A percentile compares a stretch with the other conserved stretches of the same genome.
Evolutionary conservation across 92 coral and sea anemone genomes (phyloP).

Genomic region (Palythoa grandis): DNA sequence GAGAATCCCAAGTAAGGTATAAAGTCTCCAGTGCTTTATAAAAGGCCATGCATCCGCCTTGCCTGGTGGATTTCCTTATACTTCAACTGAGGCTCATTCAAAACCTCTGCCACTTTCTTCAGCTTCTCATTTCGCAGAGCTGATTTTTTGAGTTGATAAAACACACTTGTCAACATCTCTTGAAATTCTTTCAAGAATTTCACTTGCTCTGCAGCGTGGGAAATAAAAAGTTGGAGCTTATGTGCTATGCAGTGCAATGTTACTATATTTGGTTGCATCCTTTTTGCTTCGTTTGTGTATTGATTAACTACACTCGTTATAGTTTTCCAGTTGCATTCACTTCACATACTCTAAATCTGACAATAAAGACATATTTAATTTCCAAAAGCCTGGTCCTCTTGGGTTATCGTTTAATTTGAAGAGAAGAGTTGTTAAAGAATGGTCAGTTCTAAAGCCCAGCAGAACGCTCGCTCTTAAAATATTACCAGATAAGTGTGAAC

Average conservation of each 20-base stretch:
- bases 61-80: constrained; percentile 42
- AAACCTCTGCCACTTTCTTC: constrained; percentile 25
- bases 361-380: too few relatives aligned
- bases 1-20: constrained; percentile 48
- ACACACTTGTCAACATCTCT: constrained; percentile 30
- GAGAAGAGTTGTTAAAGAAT: too few relatives aligned
- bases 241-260: constrained; percentile 38
- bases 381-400: too few relatives aligned
- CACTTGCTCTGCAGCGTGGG: constrained; percentile 48
- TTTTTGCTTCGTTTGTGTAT: too few relatives aligned
- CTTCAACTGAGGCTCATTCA: constrained; percentile 44
- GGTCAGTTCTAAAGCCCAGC: too few relatives aligned
- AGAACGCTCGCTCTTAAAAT: too few relatives aligned
- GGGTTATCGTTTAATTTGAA: too few relatives aligned
- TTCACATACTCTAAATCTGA: too few relatives aligned
- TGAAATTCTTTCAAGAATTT: constrained; percentile 30
- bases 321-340: too few relatives aligned
- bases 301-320: too few relatives aligned
- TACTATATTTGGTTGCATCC: constrained; percentile 37
- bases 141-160: constrained; percentile 32
- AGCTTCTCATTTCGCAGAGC: constrained; percentile 32
- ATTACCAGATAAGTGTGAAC: too few relatives aligned
- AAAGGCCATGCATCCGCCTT: constrained; percentile 49
- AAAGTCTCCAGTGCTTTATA: constrained; percentile 43
- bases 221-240: constrained; percentile 47